Base-by-base conservation (phyloP, 1,140 invertebrate genomes). In the Pentalonia nigronervosa region DNA sequence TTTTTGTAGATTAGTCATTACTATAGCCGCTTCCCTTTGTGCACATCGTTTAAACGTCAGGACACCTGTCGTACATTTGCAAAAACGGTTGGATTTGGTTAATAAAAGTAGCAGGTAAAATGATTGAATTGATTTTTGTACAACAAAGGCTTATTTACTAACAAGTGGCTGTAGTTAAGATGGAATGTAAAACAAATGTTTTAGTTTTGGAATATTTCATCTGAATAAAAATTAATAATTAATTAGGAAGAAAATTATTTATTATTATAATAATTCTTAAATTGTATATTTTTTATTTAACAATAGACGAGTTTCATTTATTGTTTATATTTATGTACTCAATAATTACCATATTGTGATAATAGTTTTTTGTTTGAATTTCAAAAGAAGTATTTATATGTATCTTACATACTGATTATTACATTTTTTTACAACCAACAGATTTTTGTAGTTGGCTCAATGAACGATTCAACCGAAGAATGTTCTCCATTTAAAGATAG, bases 401-500 rank as follows among this genome's bases (percentile, higher is more conserved):
- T 45, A 20, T 41, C 23, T n/a, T 8, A 53, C 50, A 53, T 53
- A 56, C 56, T 89, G 34, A 11, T 53, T 41, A 36, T 36, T 41
- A 56, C 34, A 48, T 50, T 41, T 21, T 41, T 60, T 30, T 67
- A 30, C 7, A 67, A 90, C 45, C 36, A 30, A 67, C 34, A 93
- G 91, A 17, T 93, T 86, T 86, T 86, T n/a, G 21, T 53, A 56
- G 23, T 93, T 86, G 34, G 41, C 25, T 86, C 81, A 53, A 93
- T 93, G 91, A 93, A 93, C 81, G 91, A 93, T 53, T 93, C 91
- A 30, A 93, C 47, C 4, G 91, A 93, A 86, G 91, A 93, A 93
- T 93, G 76, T 93, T 93, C 91, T 93, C 91, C 91, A 93, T 93
- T 93, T 93, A 93, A 93, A 83, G 91, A 93, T 20, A 83, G 91